Conservation (phyloP, 1,140 invertebrate species). For the Conus ventricosus region DNA sequence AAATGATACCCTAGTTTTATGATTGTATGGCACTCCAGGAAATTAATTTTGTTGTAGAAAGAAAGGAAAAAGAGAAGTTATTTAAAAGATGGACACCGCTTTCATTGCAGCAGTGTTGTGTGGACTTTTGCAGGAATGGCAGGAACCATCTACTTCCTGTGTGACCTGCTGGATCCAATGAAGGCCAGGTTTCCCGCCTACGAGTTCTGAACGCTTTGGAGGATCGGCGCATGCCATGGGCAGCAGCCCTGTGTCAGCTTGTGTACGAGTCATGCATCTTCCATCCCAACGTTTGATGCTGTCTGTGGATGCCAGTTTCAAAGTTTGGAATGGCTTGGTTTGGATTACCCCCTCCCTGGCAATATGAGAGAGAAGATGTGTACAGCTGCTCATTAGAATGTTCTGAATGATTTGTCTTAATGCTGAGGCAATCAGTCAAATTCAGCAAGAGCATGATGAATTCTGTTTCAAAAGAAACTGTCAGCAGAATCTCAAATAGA, state of each 20-base stretch:
- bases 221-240: neutral
- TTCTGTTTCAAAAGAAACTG: no score
- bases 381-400: neutral
- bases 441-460: no score
- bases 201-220: conserved; percentile 51
- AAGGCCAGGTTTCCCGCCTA: conserved; percentile 83
- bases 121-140: conserved; percentile 75
- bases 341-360: neutral
- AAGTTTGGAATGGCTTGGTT: neutral
- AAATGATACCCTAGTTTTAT: no score
- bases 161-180: conserved; percentile 80
- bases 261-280: conserved; percentile 64
- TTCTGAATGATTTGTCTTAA: neutral
- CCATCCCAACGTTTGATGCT: neutral
- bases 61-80: no score
- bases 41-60: no score
- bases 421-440: no score
- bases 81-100: no score
- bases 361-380: neutral
- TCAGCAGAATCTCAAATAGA: no score
- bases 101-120: no score
- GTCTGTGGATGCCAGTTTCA: neutral
- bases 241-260: neutral
- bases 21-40: no score
- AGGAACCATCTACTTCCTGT: conserved; percentile 82